These are phyloP conservation scores for Numenius phaeopus DNA, from an alignment of 2,797 vertebrate species.

Conservation along the genomic window DNA sequence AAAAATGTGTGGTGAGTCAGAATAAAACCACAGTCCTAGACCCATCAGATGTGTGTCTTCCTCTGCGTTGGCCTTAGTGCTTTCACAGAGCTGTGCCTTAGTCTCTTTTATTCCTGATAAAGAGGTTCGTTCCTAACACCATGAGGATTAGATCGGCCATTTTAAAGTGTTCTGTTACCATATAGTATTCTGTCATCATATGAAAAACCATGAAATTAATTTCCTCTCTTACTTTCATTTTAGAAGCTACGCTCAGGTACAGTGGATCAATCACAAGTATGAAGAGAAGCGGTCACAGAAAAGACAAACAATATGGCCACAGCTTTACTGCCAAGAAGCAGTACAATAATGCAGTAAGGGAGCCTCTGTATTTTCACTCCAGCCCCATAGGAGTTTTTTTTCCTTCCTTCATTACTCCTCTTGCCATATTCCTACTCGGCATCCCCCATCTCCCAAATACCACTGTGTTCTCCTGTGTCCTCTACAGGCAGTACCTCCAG, in stretches of 20 bases:
- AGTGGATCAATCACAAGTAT: not conserved
- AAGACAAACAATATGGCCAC: not conserved
- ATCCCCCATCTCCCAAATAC: not conserved
- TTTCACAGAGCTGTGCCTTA: not conserved
- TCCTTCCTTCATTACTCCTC: not conserved
- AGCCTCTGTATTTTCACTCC: not conserved
- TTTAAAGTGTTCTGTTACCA: not conserved
- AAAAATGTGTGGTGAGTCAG: not conserved
- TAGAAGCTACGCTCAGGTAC: not conserved
- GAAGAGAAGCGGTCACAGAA: not conserved
- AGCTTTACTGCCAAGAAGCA: not conserved
- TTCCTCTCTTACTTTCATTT: not conserved
- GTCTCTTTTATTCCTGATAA: not conserved
- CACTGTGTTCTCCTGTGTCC: not conserved
- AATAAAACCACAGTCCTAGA: not conserved
- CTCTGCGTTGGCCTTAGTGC: not conserved
- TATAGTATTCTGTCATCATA: not conserved
- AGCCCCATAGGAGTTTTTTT: not conserved
- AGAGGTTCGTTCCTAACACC: not conserved
- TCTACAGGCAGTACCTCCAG: not conserved
- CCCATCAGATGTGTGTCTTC: not conserved
- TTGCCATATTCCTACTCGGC: not conserved
- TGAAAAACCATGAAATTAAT: not conserved
- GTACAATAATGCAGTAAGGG: rapidly evolving
- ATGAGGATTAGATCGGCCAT: not conserved